Evolutionary conservation across 92 coral and sea anemone genomes (phyloP), one percentile per base, ranked within the genome.

Genomic region (Porites lobata): DNA sequence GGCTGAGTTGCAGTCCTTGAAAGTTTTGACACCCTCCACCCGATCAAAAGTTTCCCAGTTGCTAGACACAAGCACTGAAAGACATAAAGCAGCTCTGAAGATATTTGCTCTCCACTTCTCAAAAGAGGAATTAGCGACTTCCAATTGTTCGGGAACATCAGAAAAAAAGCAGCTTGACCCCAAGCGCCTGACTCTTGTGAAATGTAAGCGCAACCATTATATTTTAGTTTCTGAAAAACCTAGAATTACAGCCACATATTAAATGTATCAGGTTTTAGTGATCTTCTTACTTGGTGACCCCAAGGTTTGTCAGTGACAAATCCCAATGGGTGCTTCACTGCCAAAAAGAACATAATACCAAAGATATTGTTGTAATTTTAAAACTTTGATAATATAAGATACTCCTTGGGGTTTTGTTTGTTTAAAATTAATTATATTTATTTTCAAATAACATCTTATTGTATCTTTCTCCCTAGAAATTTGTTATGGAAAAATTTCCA

Each of bases 81-180:
- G 61, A 14, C 78, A 74, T 17, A 74, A 54, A 12, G 78, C 78
- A 14, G 78, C 62, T 10, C 59, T 50, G 47, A 74, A 74, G 22
- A 47, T 74, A 12, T 74, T 74, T 0, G 58, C 78, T 8, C 13
- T 74, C 9, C 47, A 54, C 52, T 79, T 58, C 51, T 21, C 57
- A 10, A 59, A 38, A 58, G 71, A 79, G 15, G 72, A 79, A 79
- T 18, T 79, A 17, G 22, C 3, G 1, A 62, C 29, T 1, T 21
- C 69, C 12, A 79, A 79, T 29, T 58, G 83, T 72, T 22, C 69
- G 1, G 72, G 83, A 8, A 17, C 52, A 4, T 21, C 62, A 5
- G 83, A 47, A 17, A 79, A 79, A 24, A 18, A 13, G 47, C 38
- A 58, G 56, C 83, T 79, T 17, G 83, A 79, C 13, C 15, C 72